phyloP scores from a whole-genome alignment of 2,888 invertebrate species.

The Lepidonotus clava region DNA sequence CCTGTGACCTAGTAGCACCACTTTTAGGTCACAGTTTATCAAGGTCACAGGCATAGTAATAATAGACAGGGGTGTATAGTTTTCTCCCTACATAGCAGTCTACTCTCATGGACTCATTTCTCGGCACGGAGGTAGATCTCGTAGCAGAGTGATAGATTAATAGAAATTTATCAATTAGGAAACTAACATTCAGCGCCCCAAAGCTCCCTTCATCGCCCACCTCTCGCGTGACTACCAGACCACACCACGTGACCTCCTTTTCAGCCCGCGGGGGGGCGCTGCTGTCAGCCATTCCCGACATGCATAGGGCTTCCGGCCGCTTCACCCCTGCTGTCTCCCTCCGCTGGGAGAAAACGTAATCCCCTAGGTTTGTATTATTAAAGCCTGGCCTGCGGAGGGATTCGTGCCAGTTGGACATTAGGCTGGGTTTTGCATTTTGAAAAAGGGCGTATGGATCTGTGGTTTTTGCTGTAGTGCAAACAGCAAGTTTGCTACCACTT shows the following conservation, averaged over 20 bases:
- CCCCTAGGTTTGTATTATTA: constrained; percentile 19
- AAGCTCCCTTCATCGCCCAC: neutral
- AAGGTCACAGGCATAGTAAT: too few species aligned
- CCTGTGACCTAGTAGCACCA: too few species aligned
- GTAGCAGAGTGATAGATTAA: too few species aligned
- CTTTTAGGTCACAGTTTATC: too few species aligned
- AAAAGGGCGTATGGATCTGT: neutral
- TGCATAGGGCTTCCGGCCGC: neutral
- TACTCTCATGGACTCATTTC: too few species aligned
- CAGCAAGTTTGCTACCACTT: too few species aligned
- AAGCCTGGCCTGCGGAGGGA: neutral
- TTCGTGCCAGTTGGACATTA: constrained; percentile 13
- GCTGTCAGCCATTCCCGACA: neutral
- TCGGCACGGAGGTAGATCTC: too few species aligned
- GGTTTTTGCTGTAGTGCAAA: too few species aligned
- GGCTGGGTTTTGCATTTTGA: neutral
- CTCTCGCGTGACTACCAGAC: neutral
- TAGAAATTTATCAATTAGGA: too few species aligned
- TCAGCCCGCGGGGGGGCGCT: neutral
- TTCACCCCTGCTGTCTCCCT: neutral
- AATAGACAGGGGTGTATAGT: too few species aligned
- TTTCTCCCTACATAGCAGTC: too few species aligned
- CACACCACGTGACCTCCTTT: neutral
- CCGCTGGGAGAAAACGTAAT: neutral
- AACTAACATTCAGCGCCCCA: too few species aligned